phyloP scores from a whole-genome alignment of 2,113 vertebrate species.

The Bos taurus region DNA sequence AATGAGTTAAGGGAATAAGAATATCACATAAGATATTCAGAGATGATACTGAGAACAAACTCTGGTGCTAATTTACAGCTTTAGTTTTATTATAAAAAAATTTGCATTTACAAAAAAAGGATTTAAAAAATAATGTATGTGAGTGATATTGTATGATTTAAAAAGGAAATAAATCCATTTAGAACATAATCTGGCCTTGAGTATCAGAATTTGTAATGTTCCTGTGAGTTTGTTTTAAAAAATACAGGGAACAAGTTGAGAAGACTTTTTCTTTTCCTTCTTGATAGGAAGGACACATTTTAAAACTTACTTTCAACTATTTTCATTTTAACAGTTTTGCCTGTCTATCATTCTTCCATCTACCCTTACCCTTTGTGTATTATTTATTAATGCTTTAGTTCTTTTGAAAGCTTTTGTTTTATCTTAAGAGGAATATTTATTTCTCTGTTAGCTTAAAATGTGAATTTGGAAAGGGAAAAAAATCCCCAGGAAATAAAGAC shows the following conservation, averaged over 20 bases:
- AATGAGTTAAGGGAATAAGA: background rate
- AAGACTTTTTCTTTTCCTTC: background rate
- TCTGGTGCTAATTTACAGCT: background rate
- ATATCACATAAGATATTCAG: background rate
- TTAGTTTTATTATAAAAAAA: background rate
- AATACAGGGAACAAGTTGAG: background rate
- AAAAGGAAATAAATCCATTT: background rate
- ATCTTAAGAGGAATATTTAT: background rate
- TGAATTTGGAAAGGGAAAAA: background rate
- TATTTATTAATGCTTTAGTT: background rate
- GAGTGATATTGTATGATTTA: background rate
- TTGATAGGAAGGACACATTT: background rate
- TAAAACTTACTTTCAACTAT: background rate
- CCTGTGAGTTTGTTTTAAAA: background rate
- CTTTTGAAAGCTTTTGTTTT: background rate
- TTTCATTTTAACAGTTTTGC: background rate
- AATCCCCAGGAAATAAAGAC: background rate
- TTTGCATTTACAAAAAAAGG: background rate
- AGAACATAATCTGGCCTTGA: background rate
- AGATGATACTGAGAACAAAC: background rate
- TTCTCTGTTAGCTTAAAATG: background rate
- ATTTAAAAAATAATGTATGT: background rate
- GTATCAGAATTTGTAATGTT: background rate
- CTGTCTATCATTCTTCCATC: background rate
- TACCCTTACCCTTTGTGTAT: background rate